Percentiles rank a stretch among this genome's conserved stretches.
These are phyloP conservation scores for Drosophila flavopinicola DNA, from an alignment of 2,888 invertebrate species.

Conservation along the genomic window DNA sequence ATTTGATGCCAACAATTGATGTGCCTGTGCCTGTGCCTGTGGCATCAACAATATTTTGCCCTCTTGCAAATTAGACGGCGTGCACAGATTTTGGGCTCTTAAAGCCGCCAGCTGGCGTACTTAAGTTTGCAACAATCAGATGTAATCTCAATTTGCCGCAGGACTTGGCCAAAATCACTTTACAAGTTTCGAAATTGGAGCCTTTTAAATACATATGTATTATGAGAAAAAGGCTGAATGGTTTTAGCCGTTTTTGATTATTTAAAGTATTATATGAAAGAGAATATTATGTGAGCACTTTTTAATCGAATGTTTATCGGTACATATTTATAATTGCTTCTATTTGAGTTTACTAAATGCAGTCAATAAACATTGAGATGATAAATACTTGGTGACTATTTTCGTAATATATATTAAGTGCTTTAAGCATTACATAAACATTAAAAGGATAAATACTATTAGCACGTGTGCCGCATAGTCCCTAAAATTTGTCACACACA, in stretches of 20 bases:
- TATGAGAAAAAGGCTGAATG: too few relatives aligned
- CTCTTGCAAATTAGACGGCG: conserved; percentile 14
- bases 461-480: background rate
- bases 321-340: too few relatives aligned
- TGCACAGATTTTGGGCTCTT: conserved; percentile 11
- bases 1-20: conserved; percentile 30
- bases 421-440: too few relatives aligned
- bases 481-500: background rate
- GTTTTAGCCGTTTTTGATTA: too few relatives aligned
- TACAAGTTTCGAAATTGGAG: background rate
- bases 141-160: background rate
- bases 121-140: conserved; percentile 11
- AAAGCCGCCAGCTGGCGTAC: conserved; percentile 3
- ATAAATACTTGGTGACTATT: too few relatives aligned
- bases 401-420: too few relatives aligned
- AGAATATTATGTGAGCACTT: too few relatives aligned
- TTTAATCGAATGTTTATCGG: too few relatives aligned
- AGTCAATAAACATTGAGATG: too few relatives aligned
- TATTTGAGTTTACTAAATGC: too few relatives aligned
- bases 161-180: background rate
- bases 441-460: background rate
- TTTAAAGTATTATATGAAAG: too few relatives aligned
- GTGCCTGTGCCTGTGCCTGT: conserved; percentile 2
- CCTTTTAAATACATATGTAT: background rate
- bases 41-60: conserved; percentile 12